Percentiles rank a stretch among this genome's conserved stretches.
phyloP scores from a whole-genome alignment of 2,888 invertebrate genomes.

The Athetis lepigone region DNA sequence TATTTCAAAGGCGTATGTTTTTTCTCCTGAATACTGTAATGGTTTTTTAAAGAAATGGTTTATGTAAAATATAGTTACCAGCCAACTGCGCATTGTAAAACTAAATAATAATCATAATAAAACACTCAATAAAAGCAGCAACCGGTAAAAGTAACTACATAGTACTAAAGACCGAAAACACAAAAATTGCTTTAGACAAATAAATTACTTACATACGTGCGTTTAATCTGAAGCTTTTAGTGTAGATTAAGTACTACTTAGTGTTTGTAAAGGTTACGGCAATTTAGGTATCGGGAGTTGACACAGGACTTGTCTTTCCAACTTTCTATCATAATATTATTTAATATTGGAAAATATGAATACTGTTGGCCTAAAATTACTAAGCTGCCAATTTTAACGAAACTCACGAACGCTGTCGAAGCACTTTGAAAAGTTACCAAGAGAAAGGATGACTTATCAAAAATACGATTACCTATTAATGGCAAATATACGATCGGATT shows the following conservation, averaged over 20 bases:
- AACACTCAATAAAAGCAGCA: no score
- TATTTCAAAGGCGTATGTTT: not conserved
- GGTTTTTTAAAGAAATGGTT: not conserved
- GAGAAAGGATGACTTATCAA: not conserved
- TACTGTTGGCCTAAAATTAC: slow-evolving; percentile 6
- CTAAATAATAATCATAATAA: not conserved
- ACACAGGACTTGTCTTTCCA: not conserved
- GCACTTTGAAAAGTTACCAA: not conserved
- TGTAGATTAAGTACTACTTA: slow-evolving; percentile 5
- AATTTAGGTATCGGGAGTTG: not conserved
- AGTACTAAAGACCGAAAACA: not conserved
- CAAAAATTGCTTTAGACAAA: not conserved
- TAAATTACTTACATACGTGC: slow-evolving; percentile 1
- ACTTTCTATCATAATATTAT: not conserved
- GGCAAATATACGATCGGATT: not conserved
- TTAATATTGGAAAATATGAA: not conserved
- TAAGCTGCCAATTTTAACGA: slow-evolving; percentile 20
- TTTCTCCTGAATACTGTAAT: not conserved
- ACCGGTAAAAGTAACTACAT: no score
- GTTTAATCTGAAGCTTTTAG: slow-evolving; percentile 3
- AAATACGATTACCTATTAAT: not conserved
- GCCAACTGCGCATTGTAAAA: no score
- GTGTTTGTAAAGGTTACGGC: not conserved
- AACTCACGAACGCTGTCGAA: slow-evolving; percentile 13
- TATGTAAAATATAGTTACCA: no score